Conservation (phyloP, 1,140 invertebrate genomes). For the Bathynomus jamesi region DNA sequence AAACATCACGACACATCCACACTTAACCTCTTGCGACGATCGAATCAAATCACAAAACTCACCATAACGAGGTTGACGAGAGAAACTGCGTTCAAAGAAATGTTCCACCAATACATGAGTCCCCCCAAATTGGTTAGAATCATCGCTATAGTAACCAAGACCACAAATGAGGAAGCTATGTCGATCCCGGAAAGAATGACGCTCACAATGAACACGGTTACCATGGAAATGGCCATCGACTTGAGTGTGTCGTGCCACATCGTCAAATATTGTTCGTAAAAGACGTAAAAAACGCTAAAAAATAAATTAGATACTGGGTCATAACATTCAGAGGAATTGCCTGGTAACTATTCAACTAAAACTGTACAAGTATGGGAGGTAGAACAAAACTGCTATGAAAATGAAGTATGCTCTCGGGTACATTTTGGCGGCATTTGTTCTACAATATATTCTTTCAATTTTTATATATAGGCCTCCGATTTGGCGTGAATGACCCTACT, state of each 20-base stretch:
- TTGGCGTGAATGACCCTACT: too few species aligned
- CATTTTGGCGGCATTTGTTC: too few species aligned
- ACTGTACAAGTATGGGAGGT: background rate
- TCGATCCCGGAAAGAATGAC: conserved; percentile 74
- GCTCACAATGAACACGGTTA: conserved; percentile 67
- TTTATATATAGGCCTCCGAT: too few species aligned
- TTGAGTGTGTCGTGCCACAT: conserved; percentile 67
- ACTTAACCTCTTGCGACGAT: background rate
- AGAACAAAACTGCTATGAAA: background rate
- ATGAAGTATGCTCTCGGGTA: background rate
- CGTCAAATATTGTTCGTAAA: conserved; percentile 85
- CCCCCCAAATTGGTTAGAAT: conserved; percentile 75
- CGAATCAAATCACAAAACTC: conserved; percentile 37
- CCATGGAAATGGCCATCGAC: conserved; percentile 63
- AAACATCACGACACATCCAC: background rate
- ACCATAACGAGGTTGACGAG: conserved; percentile 94
- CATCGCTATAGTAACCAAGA: conserved; percentile 65
- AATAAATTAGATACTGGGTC: conserved; percentile 35
- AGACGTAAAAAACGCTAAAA: conserved; percentile 78
- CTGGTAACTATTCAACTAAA: conserved; percentile 6
- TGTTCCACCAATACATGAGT: conserved; percentile 83
- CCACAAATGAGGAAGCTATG: conserved; percentile 64
- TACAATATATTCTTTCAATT: too few species aligned
- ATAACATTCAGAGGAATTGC: conserved; percentile 19
- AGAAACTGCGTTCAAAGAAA: conserved; percentile 81